Evolutionary conservation across 2,888 invertebrate species (phyloP), one percentile per base, ranked within the genome.

Genomic region (Drosophila testacea): DNA sequence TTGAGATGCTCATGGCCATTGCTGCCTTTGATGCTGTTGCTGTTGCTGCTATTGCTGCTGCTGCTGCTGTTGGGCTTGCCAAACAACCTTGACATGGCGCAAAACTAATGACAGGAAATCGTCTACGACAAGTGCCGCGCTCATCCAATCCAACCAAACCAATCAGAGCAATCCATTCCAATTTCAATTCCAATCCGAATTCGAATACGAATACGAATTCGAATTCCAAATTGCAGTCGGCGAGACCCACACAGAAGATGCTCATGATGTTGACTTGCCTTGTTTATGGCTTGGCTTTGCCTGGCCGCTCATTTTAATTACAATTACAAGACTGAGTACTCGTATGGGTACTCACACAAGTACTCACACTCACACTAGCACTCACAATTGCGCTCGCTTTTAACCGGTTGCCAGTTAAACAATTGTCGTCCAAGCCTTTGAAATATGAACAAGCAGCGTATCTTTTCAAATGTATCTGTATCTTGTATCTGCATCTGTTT

Each of bases 61-160:
- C 32, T 32, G 30, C 30, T 32, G 32, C 64, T 73, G 68, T 72
- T 85, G 83, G 86, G 86, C 79, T 85, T 85, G 86, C 79, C 83
- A 55, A 75, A 81, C 87, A 86, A 83, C 86, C 83, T 86, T 84
- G 83, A 84, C 75, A 83, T 83, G 86, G 69, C 70, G 79, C 76
- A 64, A 69, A 86, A 79, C 79, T 84, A 84, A 84, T 84, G 83
- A 79, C 83, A 86, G 83, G 83, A 84, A 84, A 83, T 77, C 69
- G 79, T 64, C 22, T 22, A 22, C 81, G 79, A 73, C 87, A 83
- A 83, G 81, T 86, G 83, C 77, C 69, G 71, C 75, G 71, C 75
- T 22, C 61, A 73, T 52, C 64, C 51, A 63, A 57, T 57, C 47
- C 30, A 30, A 30, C 22, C 1, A 22, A 22, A 22, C 22, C 51